Base-by-base conservation (phyloP, 2,888 invertebrate species). In the Spisula subtruncata region DNA sequence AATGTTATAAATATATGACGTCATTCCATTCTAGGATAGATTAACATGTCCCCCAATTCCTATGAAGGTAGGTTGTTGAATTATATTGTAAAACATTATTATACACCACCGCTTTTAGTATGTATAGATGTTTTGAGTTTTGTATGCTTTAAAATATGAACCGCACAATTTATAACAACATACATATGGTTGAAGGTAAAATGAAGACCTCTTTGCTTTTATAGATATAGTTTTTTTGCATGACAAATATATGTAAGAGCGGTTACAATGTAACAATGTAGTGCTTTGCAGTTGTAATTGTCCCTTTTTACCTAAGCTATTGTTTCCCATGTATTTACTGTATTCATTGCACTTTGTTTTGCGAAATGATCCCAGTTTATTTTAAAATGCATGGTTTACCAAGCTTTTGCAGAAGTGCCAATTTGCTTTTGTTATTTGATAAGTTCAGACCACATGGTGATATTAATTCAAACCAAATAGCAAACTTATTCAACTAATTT, bases 21-120 rank as follows among this genome's bases (percentile, higher is more conserved):
- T 32, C 75, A 75, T 75, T 75, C 18, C 75, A 12, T 85, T 85
- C 54, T 85, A 85, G 85, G 85, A 85, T 29, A 85, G n/a, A 35
- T 80, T 85, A 79, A 85, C 54, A n/a, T 54, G 79, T 41, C 79
- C 85, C 79, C 85, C 85, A 80, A 32, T 85, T 85, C 35, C 20
- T 32, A 16, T 56, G 56, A 85, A 85, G 85, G 85, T 85, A 85
- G 75, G 84, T 48, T 32, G 41, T 41, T 84, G 46, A 20, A 41
- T 46, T n/a, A 0, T 83, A 25, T 83, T 25, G 51, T 81, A 51
- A 1, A 14, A 83, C 29, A 60, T 41, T 75, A 75, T 75, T 32
- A 35, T 75, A 14, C 75, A 35, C 75, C 20, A 20, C 16, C 0
- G 75, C 75, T 75, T 75, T 84, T 84, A 35, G 46, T 41, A n/a